phyloP scores from a whole-genome alignment of 2,113 vertebrate species.

The Casuarius casuarius region DNA sequence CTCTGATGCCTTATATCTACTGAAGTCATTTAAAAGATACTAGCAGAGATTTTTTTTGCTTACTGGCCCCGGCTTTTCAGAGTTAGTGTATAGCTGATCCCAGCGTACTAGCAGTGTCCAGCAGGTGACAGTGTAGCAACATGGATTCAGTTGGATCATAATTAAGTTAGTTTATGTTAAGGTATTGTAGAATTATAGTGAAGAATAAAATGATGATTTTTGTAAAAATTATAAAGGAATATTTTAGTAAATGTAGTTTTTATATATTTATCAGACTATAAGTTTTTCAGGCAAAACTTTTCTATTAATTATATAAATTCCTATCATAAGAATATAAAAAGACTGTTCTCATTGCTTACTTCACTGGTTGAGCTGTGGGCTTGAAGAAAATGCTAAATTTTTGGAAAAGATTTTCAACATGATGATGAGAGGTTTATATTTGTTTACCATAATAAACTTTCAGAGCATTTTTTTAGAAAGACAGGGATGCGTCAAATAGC shows the following conservation, averaged over 20 bases:
- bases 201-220: not conserved
- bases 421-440: not conserved
- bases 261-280: not conserved
- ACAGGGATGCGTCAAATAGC: not conserved
- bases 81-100: fast-evolving
- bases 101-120: not conserved
- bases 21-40: not conserved
- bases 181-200: fast-evolving
- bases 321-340: not conserved
- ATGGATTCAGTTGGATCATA: fast-evolving
- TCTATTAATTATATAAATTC: not conserved
- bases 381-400: not conserved
- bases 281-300: not conserved
- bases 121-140: not conserved
- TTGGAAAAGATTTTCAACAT: not conserved
- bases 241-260: fast-evolving
- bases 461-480: not conserved
- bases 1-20: not conserved
- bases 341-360: fast-evolving
- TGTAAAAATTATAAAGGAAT: fast-evolving
- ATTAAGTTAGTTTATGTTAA: fast-evolving
- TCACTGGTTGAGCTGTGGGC: not conserved
- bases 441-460: not conserved
- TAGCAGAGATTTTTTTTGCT: too few species aligned
- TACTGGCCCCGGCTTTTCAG: fast-evolving